Evolutionary conservation across 1,140 invertebrate species (phyloP).

Genomic region (Drosophila arawakana): DNA sequence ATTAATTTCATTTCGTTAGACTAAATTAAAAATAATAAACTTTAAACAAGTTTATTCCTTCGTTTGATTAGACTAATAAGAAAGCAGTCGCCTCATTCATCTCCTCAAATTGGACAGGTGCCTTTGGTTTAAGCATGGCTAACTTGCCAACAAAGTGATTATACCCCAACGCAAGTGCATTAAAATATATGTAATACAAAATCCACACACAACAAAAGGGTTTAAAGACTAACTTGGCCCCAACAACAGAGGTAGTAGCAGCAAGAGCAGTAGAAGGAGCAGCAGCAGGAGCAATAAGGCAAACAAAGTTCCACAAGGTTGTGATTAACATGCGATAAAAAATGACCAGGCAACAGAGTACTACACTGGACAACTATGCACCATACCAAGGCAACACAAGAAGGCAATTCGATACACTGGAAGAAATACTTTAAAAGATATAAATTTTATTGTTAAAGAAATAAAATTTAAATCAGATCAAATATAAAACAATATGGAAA

Average conservation of each 20-base stretch:
- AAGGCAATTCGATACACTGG: neutral
- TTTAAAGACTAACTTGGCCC: conserved; percentile 33
- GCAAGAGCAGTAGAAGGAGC: conserved; percentile 22
- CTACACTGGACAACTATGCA: conserved; percentile 33
- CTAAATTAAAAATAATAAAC: no score
- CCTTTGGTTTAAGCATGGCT: conserved; percentile 1
- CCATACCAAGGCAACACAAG: conserved; percentile 36
- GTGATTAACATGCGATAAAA: conserved; percentile 83
- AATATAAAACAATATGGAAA: no score
- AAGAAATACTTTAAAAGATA: no score
- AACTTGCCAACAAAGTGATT: conserved; percentile 26
- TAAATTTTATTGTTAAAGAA: no score
- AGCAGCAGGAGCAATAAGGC: conserved; percentile 53
- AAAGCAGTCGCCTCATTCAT: conserved; percentile 1
- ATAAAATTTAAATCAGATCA: no score
- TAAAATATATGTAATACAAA: conserved; percentile 50
- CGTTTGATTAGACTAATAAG: conserved; percentile 1
- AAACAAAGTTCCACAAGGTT: conserved; percentile 82
- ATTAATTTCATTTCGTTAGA: neutral
- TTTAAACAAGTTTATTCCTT: neutral
- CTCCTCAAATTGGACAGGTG: conserved; percentile 31
- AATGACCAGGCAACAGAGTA: conserved; percentile 62
- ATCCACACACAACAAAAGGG: conserved; percentile 68
- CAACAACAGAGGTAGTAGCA: conserved; percentile 27
- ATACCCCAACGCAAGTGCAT: conserved; percentile 47